A percentile compares a stretch with the other conserved stretches of the same genome.
These are phyloP conservation scores for Polyommatus icarus DNA, from an alignment of 2,888 invertebrate genomes.

Conservation along the genomic window DNA sequence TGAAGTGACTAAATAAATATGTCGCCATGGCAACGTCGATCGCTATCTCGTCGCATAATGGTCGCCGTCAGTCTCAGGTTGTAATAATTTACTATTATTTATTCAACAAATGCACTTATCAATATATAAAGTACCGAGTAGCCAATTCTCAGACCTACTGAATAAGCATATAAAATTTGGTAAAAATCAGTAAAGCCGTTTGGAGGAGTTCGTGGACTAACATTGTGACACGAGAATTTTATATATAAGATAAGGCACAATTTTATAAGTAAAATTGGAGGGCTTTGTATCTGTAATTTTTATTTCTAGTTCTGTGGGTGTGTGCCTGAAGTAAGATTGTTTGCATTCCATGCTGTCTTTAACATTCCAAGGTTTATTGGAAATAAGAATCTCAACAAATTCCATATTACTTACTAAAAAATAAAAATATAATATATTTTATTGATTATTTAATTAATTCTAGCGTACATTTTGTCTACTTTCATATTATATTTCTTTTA, in stretches of 20 bases:
- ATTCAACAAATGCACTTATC: too few relatives aligned
- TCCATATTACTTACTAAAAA: not conserved
- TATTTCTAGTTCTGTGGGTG: slow-evolving; percentile 5
- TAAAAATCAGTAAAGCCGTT: too few relatives aligned
- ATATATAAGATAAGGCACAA: not conserved
- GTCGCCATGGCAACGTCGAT: too few relatives aligned
- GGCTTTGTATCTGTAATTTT: not conserved
- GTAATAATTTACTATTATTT: too few relatives aligned
- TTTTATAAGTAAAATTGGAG: slow-evolving; percentile 5
- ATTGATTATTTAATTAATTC: not conserved
- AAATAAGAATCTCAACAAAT: not conserved
- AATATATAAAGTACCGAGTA: too few relatives aligned
- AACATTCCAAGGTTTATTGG: not conserved
- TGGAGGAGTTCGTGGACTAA: too few relatives aligned
- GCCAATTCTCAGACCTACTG: too few relatives aligned
- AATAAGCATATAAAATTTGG: too few relatives aligned
- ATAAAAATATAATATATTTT: not conserved
- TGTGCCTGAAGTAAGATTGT: slow-evolving; percentile 25
- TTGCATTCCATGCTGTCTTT: slow-evolving; percentile 14
- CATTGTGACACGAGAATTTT: too few relatives aligned
- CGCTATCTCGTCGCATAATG: too few relatives aligned
- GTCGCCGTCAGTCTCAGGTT: too few relatives aligned
- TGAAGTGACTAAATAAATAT: too few relatives aligned
- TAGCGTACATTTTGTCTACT: not conserved
- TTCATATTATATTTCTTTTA: not conserved